These are phyloP conservation scores for Chionoecetes opilio DNA, from an alignment of 1,140 invertebrate species.

Conservation along the genomic window DNA sequence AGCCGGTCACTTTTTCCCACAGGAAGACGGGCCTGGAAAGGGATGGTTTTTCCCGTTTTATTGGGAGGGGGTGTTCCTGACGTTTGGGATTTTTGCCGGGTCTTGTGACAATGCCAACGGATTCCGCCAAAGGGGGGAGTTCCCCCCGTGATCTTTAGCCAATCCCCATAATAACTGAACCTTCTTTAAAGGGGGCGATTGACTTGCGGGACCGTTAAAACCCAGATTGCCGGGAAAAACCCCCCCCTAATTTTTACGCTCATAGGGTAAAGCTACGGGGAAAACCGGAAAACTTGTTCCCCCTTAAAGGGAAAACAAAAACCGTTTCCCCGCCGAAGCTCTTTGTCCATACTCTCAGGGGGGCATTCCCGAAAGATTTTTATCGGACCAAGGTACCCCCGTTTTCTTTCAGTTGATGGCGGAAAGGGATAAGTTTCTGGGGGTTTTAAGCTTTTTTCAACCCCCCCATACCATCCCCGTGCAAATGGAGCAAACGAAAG, in stretches of 20 bases:
- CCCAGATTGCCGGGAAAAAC: neutral
- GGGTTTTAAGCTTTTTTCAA: neutral
- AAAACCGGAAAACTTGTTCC: neutral
- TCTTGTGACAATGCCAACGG: too few relatives aligned
- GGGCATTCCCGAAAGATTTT: neutral
- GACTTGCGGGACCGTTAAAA: constrained; percentile 27
- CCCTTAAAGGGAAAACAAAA: neutral
- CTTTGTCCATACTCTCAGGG: neutral
- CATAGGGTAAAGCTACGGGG: neutral
- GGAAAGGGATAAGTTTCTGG: neutral
- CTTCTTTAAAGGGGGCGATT: neutral
- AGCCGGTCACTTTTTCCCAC: neutral
- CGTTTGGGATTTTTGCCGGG: too few relatives aligned
- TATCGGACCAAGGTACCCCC: neutral
- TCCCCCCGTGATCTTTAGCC: too few relatives aligned
- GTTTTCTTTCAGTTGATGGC: neutral
- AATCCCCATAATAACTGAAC: too few relatives aligned
- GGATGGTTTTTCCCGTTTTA: neutral
- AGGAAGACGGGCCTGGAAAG: neutral
- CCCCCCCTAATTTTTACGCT: neutral
- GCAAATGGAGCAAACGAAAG: neutral
- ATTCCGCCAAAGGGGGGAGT: too few relatives aligned
- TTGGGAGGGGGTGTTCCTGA: too few relatives aligned
- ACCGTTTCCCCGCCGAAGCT: neutral
- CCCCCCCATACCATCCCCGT: neutral